These are phyloP conservation scores for Caenorhabditis latens DNA, from an alignment of 1,140 invertebrate species.

Conservation along the genomic window DNA sequence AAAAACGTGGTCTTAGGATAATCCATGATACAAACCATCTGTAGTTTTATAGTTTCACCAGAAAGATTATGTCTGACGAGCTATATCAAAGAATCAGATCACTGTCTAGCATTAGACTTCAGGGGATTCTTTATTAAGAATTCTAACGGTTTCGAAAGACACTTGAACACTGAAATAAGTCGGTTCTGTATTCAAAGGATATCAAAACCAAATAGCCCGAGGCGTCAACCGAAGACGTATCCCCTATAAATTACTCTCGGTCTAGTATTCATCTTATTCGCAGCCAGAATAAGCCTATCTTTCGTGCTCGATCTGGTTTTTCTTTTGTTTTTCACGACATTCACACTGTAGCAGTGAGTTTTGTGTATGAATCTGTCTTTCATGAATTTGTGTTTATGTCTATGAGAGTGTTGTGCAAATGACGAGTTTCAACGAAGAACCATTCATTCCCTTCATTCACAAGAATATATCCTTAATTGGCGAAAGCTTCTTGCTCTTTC, in stretches of 20 bases:
- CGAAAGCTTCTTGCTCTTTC: constrained; percentile 25
- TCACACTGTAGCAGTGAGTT: constrained; percentile 20
- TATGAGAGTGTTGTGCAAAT: constrained; percentile 27
- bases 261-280: constrained; percentile 23
- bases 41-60: too few species aligned
- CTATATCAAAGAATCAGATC: too few species aligned
- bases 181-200: too few species aligned
- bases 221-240: constrained; percentile 14
- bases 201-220: constrained; percentile 26
- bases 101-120: too few species aligned
- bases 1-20: too few species aligned
- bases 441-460: constrained; percentile 49
- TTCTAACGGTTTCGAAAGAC: too few species aligned
- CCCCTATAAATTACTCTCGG: constrained; percentile 10
- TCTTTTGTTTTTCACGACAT: not conserved
- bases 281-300: not conserved
- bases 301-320: not conserved
- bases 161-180: too few species aligned
- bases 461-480: constrained; percentile 55
- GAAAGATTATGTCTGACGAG: too few species aligned
- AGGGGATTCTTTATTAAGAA: too few species aligned
- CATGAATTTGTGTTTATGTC: constrained; percentile 35
- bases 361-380: not conserved
- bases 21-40: too few species aligned
- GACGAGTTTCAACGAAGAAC: constrained; percentile 50